phyloP scores from a whole-genome alignment of 2,888 invertebrate genomes.

The Metellina segmentata region DNA sequence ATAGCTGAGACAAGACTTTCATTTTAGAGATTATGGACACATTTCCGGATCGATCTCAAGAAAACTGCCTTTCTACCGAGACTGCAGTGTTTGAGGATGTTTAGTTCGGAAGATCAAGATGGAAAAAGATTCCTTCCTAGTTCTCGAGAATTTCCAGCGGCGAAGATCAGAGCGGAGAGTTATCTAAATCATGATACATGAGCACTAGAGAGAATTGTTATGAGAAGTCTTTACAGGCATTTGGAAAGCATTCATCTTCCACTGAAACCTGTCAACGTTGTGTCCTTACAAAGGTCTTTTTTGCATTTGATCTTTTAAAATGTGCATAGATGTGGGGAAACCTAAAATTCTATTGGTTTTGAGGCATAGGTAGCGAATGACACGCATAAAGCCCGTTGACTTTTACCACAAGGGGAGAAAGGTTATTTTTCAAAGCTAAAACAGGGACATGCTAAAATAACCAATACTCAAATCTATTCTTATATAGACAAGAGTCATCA shows the following conservation, averaged over 20 bases:
- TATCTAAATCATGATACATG: constrained; percentile 23
- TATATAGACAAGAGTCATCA: too few relatives aligned
- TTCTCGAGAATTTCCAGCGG: neutral
- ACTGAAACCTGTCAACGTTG: neutral
- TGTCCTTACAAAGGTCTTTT: too few relatives aligned
- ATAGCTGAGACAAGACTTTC: neutral
- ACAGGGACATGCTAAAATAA: too few relatives aligned
- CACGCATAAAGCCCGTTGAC: too few relatives aligned
- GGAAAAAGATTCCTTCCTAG: neutral
- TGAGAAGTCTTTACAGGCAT: neutral
- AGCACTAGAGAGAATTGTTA: neutral
- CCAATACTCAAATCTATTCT: too few relatives aligned
- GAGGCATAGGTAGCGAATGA: too few relatives aligned
- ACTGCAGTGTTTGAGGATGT: neutral
- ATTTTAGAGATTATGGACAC: constrained; percentile 1
- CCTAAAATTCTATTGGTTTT: too few relatives aligned
- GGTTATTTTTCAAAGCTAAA: too few relatives aligned
- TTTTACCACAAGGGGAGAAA: too few relatives aligned
- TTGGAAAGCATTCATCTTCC: constrained; percentile 3
- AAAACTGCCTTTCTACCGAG: neutral
- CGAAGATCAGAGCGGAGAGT: neutral
- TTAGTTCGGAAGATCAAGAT: neutral
- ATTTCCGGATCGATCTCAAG: neutral
- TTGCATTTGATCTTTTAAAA: too few relatives aligned
- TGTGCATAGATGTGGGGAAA: too few relatives aligned